Percentiles rank a stretch among this genome's conserved stretches.
Evolutionary conservation across 2,797 vertebrate species (phyloP).

Genomic region (Acanthornis magna): DNA sequence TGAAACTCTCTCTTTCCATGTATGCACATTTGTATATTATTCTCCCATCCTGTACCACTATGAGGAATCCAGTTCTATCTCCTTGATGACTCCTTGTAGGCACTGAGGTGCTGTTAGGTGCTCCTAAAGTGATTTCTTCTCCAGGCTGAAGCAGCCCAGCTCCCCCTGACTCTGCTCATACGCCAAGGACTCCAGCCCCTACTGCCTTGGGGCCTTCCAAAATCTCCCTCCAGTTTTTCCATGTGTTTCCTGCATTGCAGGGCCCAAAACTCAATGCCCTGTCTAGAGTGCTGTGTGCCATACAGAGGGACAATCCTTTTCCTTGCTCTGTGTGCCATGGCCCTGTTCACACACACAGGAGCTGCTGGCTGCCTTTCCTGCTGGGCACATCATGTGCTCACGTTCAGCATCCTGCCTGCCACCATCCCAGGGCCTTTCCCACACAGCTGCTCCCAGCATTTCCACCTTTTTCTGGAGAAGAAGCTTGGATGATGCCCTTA

Average conservation of each 20-base stretch:
- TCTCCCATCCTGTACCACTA: not conserved
- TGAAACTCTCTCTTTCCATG: not conserved
- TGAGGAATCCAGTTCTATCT: not conserved
- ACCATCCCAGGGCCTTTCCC: not conserved
- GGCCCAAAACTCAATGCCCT: not conserved
- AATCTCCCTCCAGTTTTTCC: not conserved
- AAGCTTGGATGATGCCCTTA: not conserved
- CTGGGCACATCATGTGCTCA: rapidly evolving
- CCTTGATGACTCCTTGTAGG: rapidly evolving
- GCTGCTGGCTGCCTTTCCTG: not conserved
- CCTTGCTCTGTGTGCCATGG: not conserved
- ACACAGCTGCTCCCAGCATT: not conserved
- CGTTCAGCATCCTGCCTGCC: not conserved
- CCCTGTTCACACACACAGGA: not conserved
- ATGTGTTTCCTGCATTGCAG: not conserved
- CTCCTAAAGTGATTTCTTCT: not conserved
- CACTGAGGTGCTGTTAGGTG: not conserved
- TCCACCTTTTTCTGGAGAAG: not conserved
- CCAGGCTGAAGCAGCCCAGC: not conserved
- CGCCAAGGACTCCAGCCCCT: rapidly evolving
- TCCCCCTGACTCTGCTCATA: not conserved
- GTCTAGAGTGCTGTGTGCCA: too few relatives aligned
- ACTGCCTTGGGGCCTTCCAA: not conserved
- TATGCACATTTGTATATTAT: not conserved
- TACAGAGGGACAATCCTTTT: rapidly evolving